Percentiles rank a stretch among this genome's conserved stretches.
phyloP scores from a whole-genome alignment of 2,888 invertebrate genomes.

The Sminthurinus aureus region DNA sequence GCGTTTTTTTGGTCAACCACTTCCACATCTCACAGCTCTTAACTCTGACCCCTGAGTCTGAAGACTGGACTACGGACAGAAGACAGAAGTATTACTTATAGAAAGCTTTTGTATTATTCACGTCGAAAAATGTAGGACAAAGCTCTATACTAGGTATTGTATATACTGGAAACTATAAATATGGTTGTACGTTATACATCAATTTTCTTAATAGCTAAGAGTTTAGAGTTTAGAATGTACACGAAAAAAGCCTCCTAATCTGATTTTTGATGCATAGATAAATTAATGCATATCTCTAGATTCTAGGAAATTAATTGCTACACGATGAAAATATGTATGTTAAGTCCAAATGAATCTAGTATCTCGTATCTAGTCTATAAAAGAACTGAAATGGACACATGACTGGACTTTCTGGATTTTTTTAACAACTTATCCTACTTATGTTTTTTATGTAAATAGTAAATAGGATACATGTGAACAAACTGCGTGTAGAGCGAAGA shows the following conservation, averaged over 20 bases:
- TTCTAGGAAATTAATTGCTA: conserved; percentile 41
- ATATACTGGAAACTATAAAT: too few species aligned
- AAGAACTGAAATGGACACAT: conserved; percentile 17
- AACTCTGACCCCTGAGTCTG: not conserved
- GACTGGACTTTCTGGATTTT: not conserved
- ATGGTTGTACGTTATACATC: too few species aligned
- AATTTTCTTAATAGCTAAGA: too few species aligned
- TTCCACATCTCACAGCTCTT: not conserved
- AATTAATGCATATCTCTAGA: not conserved
- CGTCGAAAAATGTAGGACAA: too few species aligned
- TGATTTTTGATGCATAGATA: not conserved
- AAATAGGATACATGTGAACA: not conserved
- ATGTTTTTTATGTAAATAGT: not conserved
- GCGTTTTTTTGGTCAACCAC: not conserved
- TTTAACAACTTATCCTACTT: not conserved
- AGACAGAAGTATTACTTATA: not conserved
- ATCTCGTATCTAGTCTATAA: too few species aligned
- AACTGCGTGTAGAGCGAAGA: too few species aligned
- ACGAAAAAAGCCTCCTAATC: not conserved
- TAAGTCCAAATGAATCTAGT: too few species aligned
- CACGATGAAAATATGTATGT: conserved; percentile 3
- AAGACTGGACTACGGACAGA: not conserved
- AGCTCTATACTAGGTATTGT: too few species aligned
- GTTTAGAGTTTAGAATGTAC: not conserved
- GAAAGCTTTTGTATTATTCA: too few species aligned